Conservation (phyloP, 2,113 vertebrate genomes). For the Alces alces region DNA sequence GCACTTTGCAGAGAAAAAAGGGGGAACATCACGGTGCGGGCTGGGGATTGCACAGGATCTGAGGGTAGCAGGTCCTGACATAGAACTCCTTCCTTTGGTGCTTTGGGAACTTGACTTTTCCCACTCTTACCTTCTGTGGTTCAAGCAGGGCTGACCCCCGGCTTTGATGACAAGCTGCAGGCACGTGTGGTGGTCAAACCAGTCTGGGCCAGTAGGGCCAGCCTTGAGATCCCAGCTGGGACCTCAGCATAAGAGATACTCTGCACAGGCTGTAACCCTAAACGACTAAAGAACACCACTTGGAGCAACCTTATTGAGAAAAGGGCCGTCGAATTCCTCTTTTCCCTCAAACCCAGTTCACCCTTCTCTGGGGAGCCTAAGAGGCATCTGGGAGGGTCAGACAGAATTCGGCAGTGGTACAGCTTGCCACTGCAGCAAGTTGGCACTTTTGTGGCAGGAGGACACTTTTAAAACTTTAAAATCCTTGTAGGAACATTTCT, state of each 20-base stretch:
- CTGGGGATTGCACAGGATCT: neutral
- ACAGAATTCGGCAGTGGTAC: neutral
- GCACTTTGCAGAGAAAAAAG: neutral
- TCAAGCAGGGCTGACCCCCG: neutral
- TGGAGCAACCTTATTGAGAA: neutral
- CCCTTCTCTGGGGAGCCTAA: neutral
- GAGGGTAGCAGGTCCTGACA: neutral
- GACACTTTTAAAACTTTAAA: neutral
- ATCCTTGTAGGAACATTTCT: neutral
- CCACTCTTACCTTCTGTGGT: neutral
- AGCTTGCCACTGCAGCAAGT: accelerated
- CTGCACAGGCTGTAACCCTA: neutral
- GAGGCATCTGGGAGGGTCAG: neutral
- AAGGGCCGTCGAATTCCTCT: neutral
- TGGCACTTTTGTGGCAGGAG: neutral
- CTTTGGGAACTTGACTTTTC: neutral
- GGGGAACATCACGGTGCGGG: too few relatives aligned
- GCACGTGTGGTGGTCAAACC: neutral
- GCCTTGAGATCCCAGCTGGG: neutral
- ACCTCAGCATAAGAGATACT: neutral
- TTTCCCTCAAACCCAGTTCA: neutral
- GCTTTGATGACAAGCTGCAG: accelerated
- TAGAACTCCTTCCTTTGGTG: neutral
- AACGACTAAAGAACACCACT: neutral
- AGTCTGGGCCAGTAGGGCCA: neutral